Evolutionary conservation across 1,140 invertebrate species (phyloP), one percentile per base, ranked within the genome.

Genomic region (Drosophila elegans): DNA sequence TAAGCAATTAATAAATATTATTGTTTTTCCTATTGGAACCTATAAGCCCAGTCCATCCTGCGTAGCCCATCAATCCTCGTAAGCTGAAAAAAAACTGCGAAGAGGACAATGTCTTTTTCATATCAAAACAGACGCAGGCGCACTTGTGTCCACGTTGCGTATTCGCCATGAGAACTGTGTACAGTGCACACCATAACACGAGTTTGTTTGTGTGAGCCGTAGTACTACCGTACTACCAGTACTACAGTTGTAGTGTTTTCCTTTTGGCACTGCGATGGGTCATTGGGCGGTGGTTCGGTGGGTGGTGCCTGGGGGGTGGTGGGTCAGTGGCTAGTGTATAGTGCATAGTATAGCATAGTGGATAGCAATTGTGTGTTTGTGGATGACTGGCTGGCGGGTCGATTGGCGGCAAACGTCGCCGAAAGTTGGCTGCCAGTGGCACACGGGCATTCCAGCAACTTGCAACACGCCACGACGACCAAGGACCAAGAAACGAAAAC

Each of bases 41-140:
- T 9, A 59, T 11, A 9, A 25, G 11, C 25, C n/a, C 10, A 16
- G 10, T 11, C 6, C 12, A 2, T n/a, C 7, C 3, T n/a, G 0
- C 1, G 32, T 51, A 52, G 13, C 29, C 11, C 25, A 44, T 12
- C 29, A 16, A 11, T 44, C 10, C 27, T 11, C 41, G 16, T 13
- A 32, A 21, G 29, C 5, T n/a, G 10, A 34, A 44, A 38, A 38
- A 49, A 32, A 27, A 36, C n/a, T n/a, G 16, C 67, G 21, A 49
- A 21, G 44, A 71, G 66, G 67, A 69, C 67, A 71, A 71, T 72
- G 68, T 72, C 66, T 71, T 69, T 69, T 56, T 72, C 13, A 42
- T 49, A 71, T 72, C 68, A 72, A 72, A 72, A 71, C 53, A 72
- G 68, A 71, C 68, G 68, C 68, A 72, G 52, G 68, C 68, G 68